Percentiles rank a stretch among this genome's conserved stretches.
These are phyloP conservation scores for Menidia beryllina DNA, from an alignment of 2,113 vertebrate genomes.

Conservation along the genomic window DNA sequence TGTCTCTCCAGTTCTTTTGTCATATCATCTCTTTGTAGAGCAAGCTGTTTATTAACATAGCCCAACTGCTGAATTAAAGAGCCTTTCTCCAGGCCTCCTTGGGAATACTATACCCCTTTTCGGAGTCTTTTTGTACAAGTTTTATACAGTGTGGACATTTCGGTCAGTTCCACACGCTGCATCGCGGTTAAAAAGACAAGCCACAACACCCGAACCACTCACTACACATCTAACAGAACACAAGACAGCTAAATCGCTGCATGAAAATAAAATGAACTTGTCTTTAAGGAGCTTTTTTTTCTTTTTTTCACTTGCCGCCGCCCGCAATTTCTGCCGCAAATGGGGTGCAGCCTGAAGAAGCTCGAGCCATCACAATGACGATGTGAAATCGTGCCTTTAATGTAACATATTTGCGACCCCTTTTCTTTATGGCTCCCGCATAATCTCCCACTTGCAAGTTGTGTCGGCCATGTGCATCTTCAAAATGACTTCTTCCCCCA, in stretches of 20 bases:
- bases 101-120: constrained; percentile 54
- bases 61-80: constrained; percentile 73
- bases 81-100: constrained; percentile 35
- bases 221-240: neutral
- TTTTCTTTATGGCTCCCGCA: constrained; percentile 21
- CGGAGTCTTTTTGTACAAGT: constrained; percentile 13
- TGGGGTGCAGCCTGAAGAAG: constrained; percentile 13
- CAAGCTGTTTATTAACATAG: constrained; percentile 82
- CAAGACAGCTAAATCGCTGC: neutral
- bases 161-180: too few species aligned
- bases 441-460: constrained; percentile 6
- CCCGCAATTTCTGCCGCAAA: constrained; percentile 16
- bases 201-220: neutral
- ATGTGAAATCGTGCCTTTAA: constrained; percentile 31
- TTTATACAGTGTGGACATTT: constrained; percentile 47
- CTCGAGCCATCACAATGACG: neutral
- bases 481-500: constrained; percentile 32
- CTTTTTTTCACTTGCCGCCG: neutral
- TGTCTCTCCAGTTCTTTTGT: constrained; percentile 80
- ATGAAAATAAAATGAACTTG: neutral
- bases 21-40: constrained; percentile 79
- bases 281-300: constrained; percentile 1
- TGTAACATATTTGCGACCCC: constrained; percentile 7
- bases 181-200: too few species aligned
- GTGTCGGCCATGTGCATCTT: constrained; percentile 10